phyloP scores from a whole-genome alignment of 2,113 vertebrate genomes.

The Zosterops pallidus region DNA sequence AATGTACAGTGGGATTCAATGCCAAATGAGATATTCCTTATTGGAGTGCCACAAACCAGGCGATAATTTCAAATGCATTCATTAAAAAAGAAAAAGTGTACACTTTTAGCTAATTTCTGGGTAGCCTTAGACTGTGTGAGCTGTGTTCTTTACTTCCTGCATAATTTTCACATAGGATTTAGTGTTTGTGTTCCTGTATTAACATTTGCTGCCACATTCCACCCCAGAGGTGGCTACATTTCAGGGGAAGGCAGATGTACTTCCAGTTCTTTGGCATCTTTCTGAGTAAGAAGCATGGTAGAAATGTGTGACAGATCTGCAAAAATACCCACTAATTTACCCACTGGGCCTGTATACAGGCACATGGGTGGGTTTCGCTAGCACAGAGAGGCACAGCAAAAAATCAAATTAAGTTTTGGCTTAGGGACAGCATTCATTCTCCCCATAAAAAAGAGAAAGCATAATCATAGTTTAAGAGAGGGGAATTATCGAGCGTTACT shows the following conservation, averaged over 20 bases:
- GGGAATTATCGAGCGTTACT: slow-evolving; percentile 9
- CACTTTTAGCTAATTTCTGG: slow-evolving; percentile 34
- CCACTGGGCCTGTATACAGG: not conserved
- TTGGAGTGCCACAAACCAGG: not conserved
- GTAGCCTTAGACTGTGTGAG: slow-evolving; percentile 12
- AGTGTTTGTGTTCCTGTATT: not conserved
- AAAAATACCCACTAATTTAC: slow-evolving; percentile 8
- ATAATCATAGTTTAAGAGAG: slow-evolving; percentile 30
- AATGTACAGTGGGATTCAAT: not conserved
- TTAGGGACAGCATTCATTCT: slow-evolving; percentile 23
- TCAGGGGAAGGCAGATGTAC: slow-evolving; percentile 19
- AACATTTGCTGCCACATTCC: slow-evolving; percentile 29
- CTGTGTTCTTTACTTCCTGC: not conserved
- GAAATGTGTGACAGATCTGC: slow-evolving; percentile 47
- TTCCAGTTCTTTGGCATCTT: slow-evolving; percentile 33
- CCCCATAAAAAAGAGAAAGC: not conserved
- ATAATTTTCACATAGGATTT: slow-evolving; percentile 7
- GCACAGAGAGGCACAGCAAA: slow-evolving; percentile 35
- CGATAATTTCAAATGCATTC: not conserved
- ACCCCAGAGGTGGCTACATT: not conserved
- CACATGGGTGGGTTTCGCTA: slow-evolving; percentile 35
- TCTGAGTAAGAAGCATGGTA: slow-evolving; percentile 30
- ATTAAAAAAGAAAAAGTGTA: not conserved
- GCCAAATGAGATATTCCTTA: not conserved
- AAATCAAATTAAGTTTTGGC: slow-evolving; percentile 50